phyloP scores from a whole-genome alignment of 1,140 invertebrate genomes.

The Philopotamus ludificatus region DNA sequence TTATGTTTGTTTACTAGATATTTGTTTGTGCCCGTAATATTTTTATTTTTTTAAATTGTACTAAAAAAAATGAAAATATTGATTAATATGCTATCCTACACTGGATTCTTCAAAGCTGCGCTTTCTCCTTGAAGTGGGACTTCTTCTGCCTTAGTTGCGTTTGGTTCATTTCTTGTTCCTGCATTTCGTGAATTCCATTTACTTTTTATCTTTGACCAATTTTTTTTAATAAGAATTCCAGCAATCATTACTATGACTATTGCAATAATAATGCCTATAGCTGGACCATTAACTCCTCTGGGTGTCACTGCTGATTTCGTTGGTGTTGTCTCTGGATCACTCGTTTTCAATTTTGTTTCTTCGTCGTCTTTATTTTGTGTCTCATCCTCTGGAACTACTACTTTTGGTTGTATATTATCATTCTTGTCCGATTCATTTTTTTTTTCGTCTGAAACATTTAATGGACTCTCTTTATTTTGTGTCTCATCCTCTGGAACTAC shows the following conservation, averaged over 20 bases:
- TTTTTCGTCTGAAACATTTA: no score
- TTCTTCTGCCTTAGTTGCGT: constrained; percentile 24
- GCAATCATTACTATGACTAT: constrained; percentile 52
- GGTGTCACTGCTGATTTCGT: constrained; percentile 24
- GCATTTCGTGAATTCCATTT: constrained; percentile 10
- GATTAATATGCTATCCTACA: no score
- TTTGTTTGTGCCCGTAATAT: no score
- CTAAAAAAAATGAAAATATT: no score
- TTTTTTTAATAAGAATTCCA: constrained; percentile 56
- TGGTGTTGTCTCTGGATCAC: no score
- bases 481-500: no score
- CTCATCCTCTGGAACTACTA: not conserved
- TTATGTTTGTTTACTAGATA: no score
- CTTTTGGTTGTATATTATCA: not conserved
- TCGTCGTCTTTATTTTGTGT: not conserved
- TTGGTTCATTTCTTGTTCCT: not conserved
- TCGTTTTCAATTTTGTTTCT: no score
- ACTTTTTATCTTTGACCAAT: constrained; percentile 52
- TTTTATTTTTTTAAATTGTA: no score
- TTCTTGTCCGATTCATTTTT: no score
- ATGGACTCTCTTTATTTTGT: no score
- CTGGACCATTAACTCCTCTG: constrained; percentile 24
- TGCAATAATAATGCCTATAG: constrained; percentile 50
- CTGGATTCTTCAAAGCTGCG: constrained; percentile 4
- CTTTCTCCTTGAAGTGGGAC: constrained; percentile 26